Conservation (phyloP, 2,888 invertebrate species). For the Cataglyphis cursor region DNA sequence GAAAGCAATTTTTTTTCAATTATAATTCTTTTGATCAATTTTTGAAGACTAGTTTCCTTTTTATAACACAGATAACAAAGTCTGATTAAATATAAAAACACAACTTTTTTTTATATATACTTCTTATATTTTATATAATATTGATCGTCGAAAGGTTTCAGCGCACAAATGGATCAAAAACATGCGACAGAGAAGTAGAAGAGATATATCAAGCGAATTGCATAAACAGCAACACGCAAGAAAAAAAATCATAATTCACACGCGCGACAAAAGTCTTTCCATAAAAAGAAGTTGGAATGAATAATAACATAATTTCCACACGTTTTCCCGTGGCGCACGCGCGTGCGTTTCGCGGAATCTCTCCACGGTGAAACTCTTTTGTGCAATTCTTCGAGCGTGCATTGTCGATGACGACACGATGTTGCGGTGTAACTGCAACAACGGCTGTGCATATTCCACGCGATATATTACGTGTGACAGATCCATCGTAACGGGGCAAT, state of each 20-base stretch:
- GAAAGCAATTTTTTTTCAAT: background rate
- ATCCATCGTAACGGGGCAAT: conserved; percentile 29
- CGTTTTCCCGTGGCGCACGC: conserved; percentile 16
- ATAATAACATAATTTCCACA: conserved; percentile 55
- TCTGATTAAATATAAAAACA: background rate
- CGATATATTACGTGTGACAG: conserved; percentile 43
- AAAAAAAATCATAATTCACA: conserved; percentile 10
- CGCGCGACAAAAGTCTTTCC: conserved; percentile 50
- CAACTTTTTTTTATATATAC: background rate
- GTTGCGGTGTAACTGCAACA: conserved; percentile 20
- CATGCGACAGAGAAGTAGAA: background rate
- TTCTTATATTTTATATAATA: background rate
- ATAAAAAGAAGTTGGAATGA: conserved; percentile 32
- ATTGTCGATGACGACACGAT: conserved; percentile 54
- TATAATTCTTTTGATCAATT: background rate
- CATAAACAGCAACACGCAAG: background rate
- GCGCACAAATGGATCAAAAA: background rate
- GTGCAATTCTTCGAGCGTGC: conserved; percentile 44
- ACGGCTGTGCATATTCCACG: background rate
- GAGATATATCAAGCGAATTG: background rate
- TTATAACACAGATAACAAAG: background rate
- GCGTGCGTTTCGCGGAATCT: conserved; percentile 40
- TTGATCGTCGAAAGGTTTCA: background rate
- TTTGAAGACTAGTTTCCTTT: background rate
- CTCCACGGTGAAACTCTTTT: conserved; percentile 56